Evolutionary conservation across 1,140 invertebrate genomes (phyloP).

Genomic region (Mizuhopecten yessoensis): DNA sequence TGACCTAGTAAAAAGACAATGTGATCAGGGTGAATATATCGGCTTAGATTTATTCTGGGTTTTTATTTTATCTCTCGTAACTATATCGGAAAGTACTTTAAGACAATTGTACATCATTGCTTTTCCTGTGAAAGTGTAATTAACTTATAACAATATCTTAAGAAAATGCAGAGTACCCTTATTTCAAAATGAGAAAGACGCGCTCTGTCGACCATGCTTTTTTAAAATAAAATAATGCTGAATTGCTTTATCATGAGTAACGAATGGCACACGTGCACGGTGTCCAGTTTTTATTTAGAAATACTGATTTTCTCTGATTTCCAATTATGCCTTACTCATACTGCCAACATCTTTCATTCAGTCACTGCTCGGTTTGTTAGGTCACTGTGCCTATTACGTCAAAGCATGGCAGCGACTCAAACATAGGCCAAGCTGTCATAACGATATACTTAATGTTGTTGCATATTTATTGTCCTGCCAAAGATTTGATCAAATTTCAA

Average conservation of each 20-base stretch:
- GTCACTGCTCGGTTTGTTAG: neutral
- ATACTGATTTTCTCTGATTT: too few species aligned
- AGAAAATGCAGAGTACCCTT: neutral
- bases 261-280: too few species aligned
- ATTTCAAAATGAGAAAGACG: neutral
- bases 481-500: neutral
- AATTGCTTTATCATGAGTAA: too few species aligned
- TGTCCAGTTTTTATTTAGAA: too few species aligned
- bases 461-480: neutral
- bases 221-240: neutral
- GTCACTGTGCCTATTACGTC: neutral
- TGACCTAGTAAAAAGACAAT: too few species aligned
- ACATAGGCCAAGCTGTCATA: neutral
- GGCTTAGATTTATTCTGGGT: too few species aligned
- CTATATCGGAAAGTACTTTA: too few species aligned
- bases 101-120: too few species aligned
- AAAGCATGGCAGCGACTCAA: neutral
- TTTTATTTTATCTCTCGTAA: too few species aligned
- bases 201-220: neutral
- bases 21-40: too few species aligned
- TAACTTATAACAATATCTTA: neutral
- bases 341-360: neutral
- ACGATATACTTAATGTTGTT: neutral
- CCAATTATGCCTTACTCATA: neutral
- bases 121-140: too few species aligned